Evolutionary conservation across 2,888 invertebrate genomes (phyloP).

Genomic region (Scaptomyza cyrtandrae): DNA sequence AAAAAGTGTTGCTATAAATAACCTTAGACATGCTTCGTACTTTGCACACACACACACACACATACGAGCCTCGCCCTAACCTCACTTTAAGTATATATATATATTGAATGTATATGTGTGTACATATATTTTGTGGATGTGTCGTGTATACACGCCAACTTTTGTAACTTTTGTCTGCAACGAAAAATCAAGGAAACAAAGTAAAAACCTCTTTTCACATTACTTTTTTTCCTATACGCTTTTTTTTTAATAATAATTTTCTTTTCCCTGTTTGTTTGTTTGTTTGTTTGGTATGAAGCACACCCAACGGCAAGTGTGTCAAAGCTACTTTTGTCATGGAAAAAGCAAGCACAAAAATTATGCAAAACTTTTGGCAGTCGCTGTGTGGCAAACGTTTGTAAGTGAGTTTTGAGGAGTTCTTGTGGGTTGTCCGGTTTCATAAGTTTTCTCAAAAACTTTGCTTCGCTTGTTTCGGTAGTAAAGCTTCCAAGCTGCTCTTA

Average conservation of each 20-base stretch:
- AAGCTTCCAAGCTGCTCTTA: neutral
- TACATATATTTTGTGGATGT: constrained; percentile 24
- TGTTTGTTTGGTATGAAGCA: constrained; percentile 18
- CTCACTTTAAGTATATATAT: constrained; percentile 30
- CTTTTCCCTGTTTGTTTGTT: neutral
- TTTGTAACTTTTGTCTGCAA: constrained; percentile 60
- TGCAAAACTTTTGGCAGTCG: constrained; percentile 51
- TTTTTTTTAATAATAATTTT: constrained; percentile 13
- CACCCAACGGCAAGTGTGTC: constrained; percentile 64
- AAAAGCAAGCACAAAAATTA: constrained; percentile 36
- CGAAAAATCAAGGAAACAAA: constrained; percentile 72
- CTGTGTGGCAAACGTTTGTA: neutral
- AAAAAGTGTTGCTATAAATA: constrained; percentile 75
- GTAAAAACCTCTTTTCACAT: constrained; percentile 58
- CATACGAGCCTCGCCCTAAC: constrained; percentile 40
- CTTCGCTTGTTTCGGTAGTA: constrained; percentile 12
- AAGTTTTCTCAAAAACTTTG: constrained; percentile 23
- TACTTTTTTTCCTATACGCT: constrained; percentile 18
- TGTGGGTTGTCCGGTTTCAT: constrained; percentile 31
- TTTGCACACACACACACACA: constrained; percentile 12
- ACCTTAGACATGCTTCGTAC: constrained; percentile 60
- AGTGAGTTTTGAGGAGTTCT: constrained; percentile 13
- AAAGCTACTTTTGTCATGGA: constrained; percentile 36
- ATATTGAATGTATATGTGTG: neutral
- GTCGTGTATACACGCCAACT: constrained; percentile 67